These are phyloP conservation scores for Peromyscus eremicus DNA, from an alignment of 2,797 vertebrate genomes.

Conservation along the genomic window DNA sequence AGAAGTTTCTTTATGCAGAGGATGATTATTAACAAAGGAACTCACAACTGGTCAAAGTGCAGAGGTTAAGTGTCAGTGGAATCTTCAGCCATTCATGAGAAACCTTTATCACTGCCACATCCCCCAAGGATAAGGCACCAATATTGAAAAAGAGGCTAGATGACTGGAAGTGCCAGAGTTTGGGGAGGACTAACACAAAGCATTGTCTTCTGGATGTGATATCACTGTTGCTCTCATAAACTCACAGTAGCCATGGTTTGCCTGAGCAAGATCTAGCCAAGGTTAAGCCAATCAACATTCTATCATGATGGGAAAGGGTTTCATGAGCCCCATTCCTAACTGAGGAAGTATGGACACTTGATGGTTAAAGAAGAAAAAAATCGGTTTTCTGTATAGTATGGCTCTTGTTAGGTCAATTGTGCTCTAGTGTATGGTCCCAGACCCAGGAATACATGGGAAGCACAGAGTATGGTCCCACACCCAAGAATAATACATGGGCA, in stretches of 20 bases:
- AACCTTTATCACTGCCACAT: background rate
- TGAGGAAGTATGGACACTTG: background rate
- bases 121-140: background rate
- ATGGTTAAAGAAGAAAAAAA: background rate
- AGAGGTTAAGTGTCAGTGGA: background rate
- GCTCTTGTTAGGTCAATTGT: background rate
- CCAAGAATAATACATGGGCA: background rate
- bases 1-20: background rate
- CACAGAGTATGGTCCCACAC: background rate
- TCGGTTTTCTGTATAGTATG: background rate
- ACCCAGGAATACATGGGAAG: background rate
- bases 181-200: background rate
- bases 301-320: background rate
- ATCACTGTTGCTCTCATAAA: background rate
- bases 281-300: background rate
- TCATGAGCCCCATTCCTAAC: background rate
- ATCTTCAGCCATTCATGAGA: background rate
- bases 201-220: background rate
- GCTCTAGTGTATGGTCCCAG: background rate
- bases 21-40: background rate
- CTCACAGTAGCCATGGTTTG: background rate
- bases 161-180: background rate
- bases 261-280: background rate
- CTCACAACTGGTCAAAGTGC: background rate
- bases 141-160: background rate